phyloP scores from a whole-genome alignment of 2,888 invertebrate species.

The Sphecodes monilicornis region DNA sequence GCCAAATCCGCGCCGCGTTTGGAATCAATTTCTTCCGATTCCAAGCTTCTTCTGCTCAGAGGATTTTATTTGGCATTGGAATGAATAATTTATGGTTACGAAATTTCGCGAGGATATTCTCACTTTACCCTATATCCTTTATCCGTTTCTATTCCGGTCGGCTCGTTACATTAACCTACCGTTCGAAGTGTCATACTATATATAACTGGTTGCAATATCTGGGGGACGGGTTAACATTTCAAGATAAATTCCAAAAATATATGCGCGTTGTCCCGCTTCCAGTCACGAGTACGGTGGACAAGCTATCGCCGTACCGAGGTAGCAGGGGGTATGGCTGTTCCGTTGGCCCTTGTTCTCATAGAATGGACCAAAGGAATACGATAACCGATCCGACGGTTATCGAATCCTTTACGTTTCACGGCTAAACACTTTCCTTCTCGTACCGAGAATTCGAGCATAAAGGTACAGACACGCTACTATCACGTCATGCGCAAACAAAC shows the following conservation, averaged over 20 bases:
- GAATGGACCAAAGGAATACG: not conserved
- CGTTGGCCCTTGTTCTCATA: not conserved
- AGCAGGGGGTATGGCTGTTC: not conserved
- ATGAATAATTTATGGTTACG: conserved; percentile 55
- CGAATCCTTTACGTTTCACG: not conserved
- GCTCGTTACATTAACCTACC: not conserved
- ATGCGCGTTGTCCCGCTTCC: not conserved
- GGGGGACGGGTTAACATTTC: not conserved
- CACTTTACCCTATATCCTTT: not conserved
- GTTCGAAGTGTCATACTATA: not conserved
- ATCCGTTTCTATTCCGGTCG: conserved; percentile 3
- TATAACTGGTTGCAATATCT: not conserved
- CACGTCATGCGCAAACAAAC: no score
- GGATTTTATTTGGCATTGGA: conserved; percentile 33
- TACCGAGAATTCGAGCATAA: not conserved
- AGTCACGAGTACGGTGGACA: not conserved
- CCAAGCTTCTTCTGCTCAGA: not conserved
- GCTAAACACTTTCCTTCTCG: not conserved
- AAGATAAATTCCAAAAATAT: not conserved
- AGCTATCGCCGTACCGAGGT: not conserved
- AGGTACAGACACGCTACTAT: no score
- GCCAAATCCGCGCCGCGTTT: not conserved
- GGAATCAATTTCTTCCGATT: conserved; percentile 40
- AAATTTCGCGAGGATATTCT: conserved; percentile 8
- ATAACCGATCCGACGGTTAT: not conserved